Evolutionary conservation across 2,888 invertebrate species (phyloP).

Genomic region (Gastracanthus pulcherrimus): DNA sequence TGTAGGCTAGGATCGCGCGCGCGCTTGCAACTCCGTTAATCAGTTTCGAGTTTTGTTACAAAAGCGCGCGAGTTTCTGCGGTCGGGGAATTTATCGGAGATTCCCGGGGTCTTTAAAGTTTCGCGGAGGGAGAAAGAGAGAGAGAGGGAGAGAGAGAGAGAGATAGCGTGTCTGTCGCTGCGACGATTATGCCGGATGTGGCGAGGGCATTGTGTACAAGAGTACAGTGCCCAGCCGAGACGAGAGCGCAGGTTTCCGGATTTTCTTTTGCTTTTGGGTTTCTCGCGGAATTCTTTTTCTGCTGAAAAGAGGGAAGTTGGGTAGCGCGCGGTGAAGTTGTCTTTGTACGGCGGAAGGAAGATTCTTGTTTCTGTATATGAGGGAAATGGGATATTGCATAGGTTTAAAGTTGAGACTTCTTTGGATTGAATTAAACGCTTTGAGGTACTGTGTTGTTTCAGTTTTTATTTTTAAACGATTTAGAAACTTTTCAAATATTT

Average conservation of each 20-base stretch:
- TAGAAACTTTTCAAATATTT: too few relatives aligned
- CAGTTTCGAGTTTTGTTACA: slow-evolving; percentile 52
- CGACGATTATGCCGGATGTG: slow-evolving; percentile 16
- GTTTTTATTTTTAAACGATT: too few relatives aligned
- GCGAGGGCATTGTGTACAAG: neutral
- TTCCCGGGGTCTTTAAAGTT: slow-evolving; percentile 45
- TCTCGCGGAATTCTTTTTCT: neutral
- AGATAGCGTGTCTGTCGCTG: too few relatives aligned
- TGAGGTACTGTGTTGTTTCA: too few relatives aligned
- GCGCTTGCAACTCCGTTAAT: slow-evolving; percentile 43
- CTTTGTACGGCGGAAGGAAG: neutral
- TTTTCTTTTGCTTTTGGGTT: neutral
- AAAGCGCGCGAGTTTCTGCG: slow-evolving; percentile 35
- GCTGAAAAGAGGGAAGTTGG: neutral
- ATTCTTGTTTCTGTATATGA: neutral
- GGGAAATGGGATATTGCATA: neutral
- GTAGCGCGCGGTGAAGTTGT: neutral
- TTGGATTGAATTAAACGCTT: neutral
- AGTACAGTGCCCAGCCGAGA: too few relatives aligned
- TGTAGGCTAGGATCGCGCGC: neutral
- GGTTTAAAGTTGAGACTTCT: neutral
- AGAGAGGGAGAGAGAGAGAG: too few relatives aligned
- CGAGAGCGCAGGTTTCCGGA: neutral
- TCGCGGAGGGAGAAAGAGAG: too few relatives aligned
- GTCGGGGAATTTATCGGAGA: slow-evolving; percentile 42